Conservation (phyloP, 2,888 invertebrate genomes). For the Periphyllus acericola region DNA sequence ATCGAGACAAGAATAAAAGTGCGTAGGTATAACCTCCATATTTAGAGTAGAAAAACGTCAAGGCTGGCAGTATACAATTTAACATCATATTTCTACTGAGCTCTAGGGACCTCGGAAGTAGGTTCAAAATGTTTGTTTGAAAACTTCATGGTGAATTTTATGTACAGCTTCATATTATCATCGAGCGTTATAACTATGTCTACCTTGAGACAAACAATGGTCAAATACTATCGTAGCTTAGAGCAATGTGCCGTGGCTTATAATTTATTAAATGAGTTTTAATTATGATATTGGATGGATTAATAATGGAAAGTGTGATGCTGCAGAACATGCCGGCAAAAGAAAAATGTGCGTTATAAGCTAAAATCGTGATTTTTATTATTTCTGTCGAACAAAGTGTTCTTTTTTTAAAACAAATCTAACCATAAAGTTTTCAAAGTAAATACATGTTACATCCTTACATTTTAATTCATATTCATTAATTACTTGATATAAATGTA, state of each 20-base stretch:
- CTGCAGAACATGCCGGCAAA: neutral
- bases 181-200: neutral
- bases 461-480: too few species aligned
- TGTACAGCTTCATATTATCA: neutral
- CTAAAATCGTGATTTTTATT: neutral
- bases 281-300: neutral
- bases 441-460: too few species aligned
- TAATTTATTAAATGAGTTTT: conserved; percentile 14
- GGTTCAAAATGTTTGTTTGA: conserved; percentile 18
- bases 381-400: neutral
- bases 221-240: conserved; percentile 3
- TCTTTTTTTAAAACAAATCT: too few species aligned
- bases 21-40: conserved; percentile 34
- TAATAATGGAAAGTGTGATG: neutral
- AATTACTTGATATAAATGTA: too few species aligned
- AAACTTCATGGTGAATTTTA: conserved; percentile 43
- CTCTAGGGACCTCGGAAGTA: conserved; percentile 31
- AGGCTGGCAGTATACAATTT: conserved; percentile 17
- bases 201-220: conserved; percentile 50
- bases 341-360: neutral
- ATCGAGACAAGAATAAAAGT: conserved; percentile 35
- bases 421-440: too few species aligned
- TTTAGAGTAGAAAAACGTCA: conserved; percentile 44
- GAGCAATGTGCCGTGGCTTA: neutral
- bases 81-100: neutral